A percentile compares a stretch with the other conserved stretches of the same genome.
These are phyloP conservation scores for Chiridota heheva DNA, from an alignment of 35 echinoderm and acorn worm genomes.

Conservation along the genomic window DNA sequence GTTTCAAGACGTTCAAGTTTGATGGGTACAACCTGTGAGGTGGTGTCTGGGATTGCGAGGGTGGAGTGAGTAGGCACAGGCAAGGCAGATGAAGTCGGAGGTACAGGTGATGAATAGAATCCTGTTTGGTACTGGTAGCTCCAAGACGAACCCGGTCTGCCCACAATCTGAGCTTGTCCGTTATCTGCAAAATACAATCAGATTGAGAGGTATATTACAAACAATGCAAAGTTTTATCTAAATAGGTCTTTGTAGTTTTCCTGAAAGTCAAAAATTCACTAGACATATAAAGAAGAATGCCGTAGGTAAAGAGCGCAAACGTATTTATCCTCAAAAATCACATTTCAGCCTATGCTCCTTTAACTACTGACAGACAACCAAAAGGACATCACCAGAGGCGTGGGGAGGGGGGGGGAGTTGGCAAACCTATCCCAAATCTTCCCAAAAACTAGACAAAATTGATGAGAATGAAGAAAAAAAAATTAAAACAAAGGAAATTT, in stretches of 20 bases:
- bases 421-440: too few relatives aligned
- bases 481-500: too few relatives aligned
- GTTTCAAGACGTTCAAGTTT: conserved; percentile 62
- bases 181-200: conserved; percentile 71
- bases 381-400: too few relatives aligned
- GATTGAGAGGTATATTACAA: conserved; percentile 11
- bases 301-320: too few relatives aligned
- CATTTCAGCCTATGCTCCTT: too few relatives aligned
- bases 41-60: conserved; percentile 47
- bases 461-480: too few relatives aligned
- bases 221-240: neutral
- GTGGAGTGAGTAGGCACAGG: conserved; percentile 25
- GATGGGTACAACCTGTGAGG: conserved; percentile 24
- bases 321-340: too few relatives aligned
- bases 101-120: conserved; percentile 67
- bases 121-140: conserved; percentile 63
- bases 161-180: conserved; percentile 44
- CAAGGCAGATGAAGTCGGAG: conserved; percentile 29
- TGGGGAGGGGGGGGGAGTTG: too few relatives aligned
- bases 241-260: neutral
- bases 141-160: conserved; percentile 29
- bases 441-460: too few relatives aligned
- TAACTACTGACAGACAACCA: too few relatives aligned
- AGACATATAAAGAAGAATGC: too few relatives aligned
- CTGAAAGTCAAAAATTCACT: too few relatives aligned